Conservation (phyloP, 2,888 invertebrate species). For the Thera obeliscata region DNA sequence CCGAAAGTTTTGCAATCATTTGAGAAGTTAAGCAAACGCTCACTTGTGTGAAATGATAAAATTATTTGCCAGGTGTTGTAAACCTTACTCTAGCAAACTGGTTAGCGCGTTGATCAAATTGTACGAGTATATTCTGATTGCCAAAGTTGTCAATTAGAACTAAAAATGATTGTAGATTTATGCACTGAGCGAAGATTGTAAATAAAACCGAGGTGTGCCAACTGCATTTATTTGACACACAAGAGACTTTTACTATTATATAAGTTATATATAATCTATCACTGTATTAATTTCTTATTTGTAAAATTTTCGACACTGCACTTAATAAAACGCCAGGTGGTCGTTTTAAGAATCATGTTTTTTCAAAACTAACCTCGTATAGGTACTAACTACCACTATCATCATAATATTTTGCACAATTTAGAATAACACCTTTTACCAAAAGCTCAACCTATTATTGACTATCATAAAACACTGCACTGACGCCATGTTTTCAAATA, state of each 20-base stretch:
- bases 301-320: constrained; percentile 18
- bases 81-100: constrained; percentile 40
- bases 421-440: no score
- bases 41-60: constrained; percentile 52
- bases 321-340: constrained; percentile 4
- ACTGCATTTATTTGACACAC: neutral
- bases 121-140: constrained; percentile 26
- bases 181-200: constrained; percentile 12
- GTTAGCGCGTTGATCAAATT: constrained; percentile 36
- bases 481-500: no score
- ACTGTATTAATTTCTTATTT: constrained; percentile 14
- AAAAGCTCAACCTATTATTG: no score
- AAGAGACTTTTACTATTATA: constrained; percentile 22
- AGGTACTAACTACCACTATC: no score
- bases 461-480: no score
- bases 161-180: constrained; percentile 27
- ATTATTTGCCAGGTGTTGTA: constrained; percentile 46
- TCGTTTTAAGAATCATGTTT: no score
- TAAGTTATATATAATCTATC: constrained; percentile 6
- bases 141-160: constrained; percentile 35
- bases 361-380: no score
- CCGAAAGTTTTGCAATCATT: constrained; percentile 48
- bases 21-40: constrained; percentile 43
- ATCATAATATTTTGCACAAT: no score
- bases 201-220: constrained; percentile 18